These are phyloP conservation scores for Triplophysa siluroides DNA, from an alignment of 2,113 vertebrate species.

Conservation along the genomic window DNA sequence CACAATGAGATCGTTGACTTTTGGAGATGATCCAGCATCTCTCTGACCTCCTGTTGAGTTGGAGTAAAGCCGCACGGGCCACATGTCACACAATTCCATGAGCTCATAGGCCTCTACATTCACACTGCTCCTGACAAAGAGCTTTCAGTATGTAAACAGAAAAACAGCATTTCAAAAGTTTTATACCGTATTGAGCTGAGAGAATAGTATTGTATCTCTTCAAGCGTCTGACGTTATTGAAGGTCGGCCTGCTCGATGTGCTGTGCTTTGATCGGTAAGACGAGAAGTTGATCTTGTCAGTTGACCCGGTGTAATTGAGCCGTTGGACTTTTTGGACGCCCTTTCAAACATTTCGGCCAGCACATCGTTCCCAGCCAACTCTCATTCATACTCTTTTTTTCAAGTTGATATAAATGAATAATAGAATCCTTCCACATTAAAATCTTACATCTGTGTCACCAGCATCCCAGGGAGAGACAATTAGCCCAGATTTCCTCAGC, in stretches of 20 bases:
- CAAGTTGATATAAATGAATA: slow-evolving; percentile 11
- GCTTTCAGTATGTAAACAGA: slow-evolving; percentile 4
- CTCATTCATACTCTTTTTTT: slow-evolving; percentile 3
- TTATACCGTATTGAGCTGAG: background rate
- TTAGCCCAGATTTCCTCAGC: slow-evolving; percentile 51
- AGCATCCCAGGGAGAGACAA: slow-evolving; percentile 45
- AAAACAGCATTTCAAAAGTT: background rate
- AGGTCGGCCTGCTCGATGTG: background rate
- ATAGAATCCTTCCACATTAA: background rate
- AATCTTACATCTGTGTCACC: slow-evolving; percentile 4
- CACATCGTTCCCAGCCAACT: background rate
- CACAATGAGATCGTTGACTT: slow-evolving; percentile 8
- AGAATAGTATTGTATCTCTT: background rate
- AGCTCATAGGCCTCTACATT: slow-evolving; percentile 44
- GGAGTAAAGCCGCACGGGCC: slow-evolving; percentile 53
- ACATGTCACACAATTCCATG: slow-evolving; percentile 64
- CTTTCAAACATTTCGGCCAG: background rate
- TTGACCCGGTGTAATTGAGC: slow-evolving; percentile 27
- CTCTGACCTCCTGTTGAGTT: slow-evolving; percentile 48
- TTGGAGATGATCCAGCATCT: slow-evolving; percentile 42
- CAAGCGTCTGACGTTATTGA: background rate
- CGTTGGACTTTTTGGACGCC: background rate
- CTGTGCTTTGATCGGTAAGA: slow-evolving; percentile 6
- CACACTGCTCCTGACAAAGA: background rate
- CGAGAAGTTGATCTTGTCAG: slow-evolving; percentile 33